These are phyloP conservation scores for Aix galericulata DNA, from an alignment of 2,113 vertebrate species.

Conservation along the genomic window DNA sequence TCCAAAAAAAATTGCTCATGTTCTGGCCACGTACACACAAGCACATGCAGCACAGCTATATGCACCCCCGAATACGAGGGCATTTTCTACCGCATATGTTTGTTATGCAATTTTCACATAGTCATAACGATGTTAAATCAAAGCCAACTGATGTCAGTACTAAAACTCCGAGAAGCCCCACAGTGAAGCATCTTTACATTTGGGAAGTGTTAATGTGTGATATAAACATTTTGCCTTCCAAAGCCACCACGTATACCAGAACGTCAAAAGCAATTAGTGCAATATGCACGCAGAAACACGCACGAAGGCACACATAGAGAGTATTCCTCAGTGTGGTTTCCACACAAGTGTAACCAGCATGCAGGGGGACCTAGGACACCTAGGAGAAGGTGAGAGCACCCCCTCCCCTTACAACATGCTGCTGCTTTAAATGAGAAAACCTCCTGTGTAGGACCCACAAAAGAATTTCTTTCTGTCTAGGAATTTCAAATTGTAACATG, in stretches of 20 bases:
- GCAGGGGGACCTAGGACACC: background rate
- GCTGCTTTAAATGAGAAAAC: background rate
- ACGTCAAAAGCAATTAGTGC: background rate
- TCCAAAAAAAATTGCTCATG: background rate
- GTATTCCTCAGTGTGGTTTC: background rate
- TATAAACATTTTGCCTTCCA: conserved; percentile 34
- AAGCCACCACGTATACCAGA: conserved; percentile 6
- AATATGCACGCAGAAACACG: background rate
- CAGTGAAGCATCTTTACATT: background rate
- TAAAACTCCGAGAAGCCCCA: background rate
- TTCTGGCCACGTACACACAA: background rate
- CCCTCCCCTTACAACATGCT: background rate
- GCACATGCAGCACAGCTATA: background rate
- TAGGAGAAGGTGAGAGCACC: background rate
- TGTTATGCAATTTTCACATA: background rate
- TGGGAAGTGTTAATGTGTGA: conserved; percentile 44
- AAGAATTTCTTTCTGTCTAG: background rate
- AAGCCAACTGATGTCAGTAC: conserved; percentile 22
- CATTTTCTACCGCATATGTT: background rate
- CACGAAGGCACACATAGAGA: background rate
- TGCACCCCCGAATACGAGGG: background rate
- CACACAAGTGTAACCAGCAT: background rate
- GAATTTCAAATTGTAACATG: background rate
- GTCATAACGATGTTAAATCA: conserved; percentile 1
- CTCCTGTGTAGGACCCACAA: fast-evolving